Conservation (phyloP, 2,888 invertebrate genomes). For the Notodonta ziczac region DNA sequence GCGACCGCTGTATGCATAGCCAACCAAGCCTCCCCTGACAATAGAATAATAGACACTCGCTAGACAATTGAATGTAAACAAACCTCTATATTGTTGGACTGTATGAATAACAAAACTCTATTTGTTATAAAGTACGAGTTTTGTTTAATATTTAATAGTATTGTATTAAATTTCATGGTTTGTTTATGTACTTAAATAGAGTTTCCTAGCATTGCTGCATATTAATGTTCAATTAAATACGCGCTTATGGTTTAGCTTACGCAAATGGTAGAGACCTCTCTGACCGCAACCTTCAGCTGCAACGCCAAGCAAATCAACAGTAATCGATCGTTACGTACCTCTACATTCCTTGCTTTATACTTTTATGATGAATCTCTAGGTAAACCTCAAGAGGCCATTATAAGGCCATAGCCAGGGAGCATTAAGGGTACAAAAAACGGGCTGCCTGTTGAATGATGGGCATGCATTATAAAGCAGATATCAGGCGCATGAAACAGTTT, state of each 20-base stretch:
- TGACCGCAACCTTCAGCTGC: background rate
- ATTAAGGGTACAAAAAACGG: background rate
- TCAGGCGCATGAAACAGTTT: background rate
- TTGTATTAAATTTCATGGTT: background rate
- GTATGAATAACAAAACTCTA: slow-evolving; percentile 31
- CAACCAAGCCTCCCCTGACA: slow-evolving; percentile 54
- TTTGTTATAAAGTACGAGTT: slow-evolving; percentile 8
- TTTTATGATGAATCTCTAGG: too few species aligned
- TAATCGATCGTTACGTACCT: background rate
- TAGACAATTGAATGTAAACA: slow-evolving; percentile 36
- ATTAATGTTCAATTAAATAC: background rate
- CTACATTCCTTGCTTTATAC: too few species aligned
- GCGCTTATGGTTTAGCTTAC: background rate
- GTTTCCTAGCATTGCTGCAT: background rate
- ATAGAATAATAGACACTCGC: slow-evolving; percentile 48
- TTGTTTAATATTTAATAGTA: slow-evolving; percentile 13
- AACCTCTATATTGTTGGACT: slow-evolving; percentile 19
- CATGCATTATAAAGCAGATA: background rate
- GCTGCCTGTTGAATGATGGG: background rate
- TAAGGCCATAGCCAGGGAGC: background rate
- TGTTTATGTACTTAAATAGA: too few species aligned
- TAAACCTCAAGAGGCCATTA: too few species aligned
- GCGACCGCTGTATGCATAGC: slow-evolving; percentile 27
- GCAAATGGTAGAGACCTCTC: background rate
- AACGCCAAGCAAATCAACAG: background rate